Evolutionary conservation across 2,797 vertebrate species (phyloP).

Genomic region (Thunnus albacares): DNA sequence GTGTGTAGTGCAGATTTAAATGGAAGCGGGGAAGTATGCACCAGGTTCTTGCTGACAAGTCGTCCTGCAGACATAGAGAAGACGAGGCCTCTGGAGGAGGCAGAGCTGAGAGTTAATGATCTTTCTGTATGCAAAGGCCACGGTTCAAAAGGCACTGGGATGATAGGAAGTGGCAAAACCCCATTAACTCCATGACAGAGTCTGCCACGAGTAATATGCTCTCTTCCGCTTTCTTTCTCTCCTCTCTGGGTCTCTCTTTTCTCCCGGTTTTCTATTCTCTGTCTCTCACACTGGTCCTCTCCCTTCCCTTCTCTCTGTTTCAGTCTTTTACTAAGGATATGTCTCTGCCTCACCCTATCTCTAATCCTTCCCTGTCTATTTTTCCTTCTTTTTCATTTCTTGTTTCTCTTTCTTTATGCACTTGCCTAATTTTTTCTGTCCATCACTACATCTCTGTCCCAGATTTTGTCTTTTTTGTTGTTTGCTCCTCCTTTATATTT

Average conservation of each 20-base stretch:
- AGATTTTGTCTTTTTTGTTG: background rate
- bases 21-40: background rate
- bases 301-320: background rate
- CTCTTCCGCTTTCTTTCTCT: constrained; percentile 34
- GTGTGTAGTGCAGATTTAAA: constrained; percentile 13
- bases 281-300: background rate
- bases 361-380: background rate
- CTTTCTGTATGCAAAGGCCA: constrained; percentile 79
- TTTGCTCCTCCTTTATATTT: background rate
- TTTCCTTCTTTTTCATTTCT: background rate
- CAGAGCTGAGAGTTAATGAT: constrained; percentile 79
- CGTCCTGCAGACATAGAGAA: constrained; percentile 30
- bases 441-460: background rate
- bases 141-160: constrained; percentile 72
- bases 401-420: background rate
- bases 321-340: background rate
- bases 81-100: constrained; percentile 58
- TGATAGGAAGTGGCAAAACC: constrained; percentile 75
- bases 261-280: background rate
- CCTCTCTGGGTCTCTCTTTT: constrained; percentile 3
- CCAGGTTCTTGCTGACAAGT: constrained; percentile 45
- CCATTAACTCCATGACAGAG: constrained; percentile 75
- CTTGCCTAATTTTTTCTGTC: background rate
- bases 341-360: background rate
- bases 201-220: constrained; percentile 65